Evolutionary conservation across 2,113 vertebrate species (phyloP).

Genomic region (Bujurquina vittata): DNA sequence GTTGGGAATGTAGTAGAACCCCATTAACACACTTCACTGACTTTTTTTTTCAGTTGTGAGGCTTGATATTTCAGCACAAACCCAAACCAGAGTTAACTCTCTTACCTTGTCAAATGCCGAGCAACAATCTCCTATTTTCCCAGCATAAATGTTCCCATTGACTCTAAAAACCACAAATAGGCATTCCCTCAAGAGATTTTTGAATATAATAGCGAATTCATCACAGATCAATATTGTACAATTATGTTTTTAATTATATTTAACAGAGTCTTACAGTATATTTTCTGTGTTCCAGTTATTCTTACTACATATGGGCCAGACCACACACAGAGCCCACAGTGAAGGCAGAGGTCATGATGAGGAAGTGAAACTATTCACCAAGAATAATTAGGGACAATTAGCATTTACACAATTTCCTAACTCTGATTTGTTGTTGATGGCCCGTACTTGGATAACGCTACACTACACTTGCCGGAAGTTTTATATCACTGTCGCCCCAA

Average conservation of each 20-base stretch:
- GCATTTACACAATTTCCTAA: slow-evolving; percentile 75
- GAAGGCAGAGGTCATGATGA: slow-evolving; percentile 55
- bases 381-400: slow-evolving; percentile 74
- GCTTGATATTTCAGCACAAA: background rate
- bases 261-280: background rate
- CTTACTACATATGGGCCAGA: slow-evolving; percentile 38
- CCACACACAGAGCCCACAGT: slow-evolving; percentile 68
- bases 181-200: background rate
- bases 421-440: slow-evolving; percentile 52
- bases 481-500: slow-evolving; percentile 7
- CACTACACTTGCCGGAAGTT: background rate
- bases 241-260: background rate
- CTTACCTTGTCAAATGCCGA: background rate
- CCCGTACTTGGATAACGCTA: slow-evolving; percentile 14
- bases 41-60: slow-evolving; percentile 25
- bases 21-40: slow-evolving; percentile 49
- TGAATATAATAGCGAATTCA: background rate
- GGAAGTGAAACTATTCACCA: slow-evolving; percentile 64
- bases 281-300: slow-evolving; percentile 2
- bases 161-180: background rate
- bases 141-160: background rate
- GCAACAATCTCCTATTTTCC: background rate
- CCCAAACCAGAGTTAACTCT: slow-evolving; percentile 34
- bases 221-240: background rate
- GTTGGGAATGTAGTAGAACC: slow-evolving; percentile 21